Conservation (phyloP, 2,113 vertebrate genomes). For the Ameiurus melas region DNA sequence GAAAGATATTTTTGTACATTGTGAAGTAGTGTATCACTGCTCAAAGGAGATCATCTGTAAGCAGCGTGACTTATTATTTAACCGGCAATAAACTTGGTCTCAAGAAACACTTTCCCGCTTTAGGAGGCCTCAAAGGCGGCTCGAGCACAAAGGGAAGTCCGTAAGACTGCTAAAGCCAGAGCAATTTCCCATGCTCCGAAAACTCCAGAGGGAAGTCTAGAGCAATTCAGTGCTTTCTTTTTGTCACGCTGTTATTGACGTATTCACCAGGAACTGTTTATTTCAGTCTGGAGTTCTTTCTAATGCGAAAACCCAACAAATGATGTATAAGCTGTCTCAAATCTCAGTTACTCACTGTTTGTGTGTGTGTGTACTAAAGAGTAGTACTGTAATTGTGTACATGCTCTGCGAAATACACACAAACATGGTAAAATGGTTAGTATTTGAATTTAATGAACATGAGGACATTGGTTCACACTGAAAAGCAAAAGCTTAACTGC, state of each 20-base stretch:
- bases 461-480: background rate
- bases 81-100: background rate
- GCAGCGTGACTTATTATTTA: background rate
- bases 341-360: background rate
- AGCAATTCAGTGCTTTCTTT: background rate
- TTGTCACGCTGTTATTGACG: background rate
- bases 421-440: background rate
- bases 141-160: background rate
- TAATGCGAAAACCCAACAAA: background rate
- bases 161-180: background rate
- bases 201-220: background rate
- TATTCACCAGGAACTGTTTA: background rate
- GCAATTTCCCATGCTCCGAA: background rate
- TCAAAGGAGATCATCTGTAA: background rate
- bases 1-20: background rate
- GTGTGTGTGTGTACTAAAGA: too few relatives aligned
- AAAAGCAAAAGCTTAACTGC: background rate
- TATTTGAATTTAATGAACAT: background rate
- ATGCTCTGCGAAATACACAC: background rate
- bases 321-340: background rate
- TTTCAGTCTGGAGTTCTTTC: background rate
- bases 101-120: background rate
- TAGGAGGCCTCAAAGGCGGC: conserved; percentile 1
- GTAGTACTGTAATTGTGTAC: background rate
- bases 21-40: background rate